phyloP scores from a whole-genome alignment of 1,140 invertebrate species.

The Heliconius hermathena region DNA sequence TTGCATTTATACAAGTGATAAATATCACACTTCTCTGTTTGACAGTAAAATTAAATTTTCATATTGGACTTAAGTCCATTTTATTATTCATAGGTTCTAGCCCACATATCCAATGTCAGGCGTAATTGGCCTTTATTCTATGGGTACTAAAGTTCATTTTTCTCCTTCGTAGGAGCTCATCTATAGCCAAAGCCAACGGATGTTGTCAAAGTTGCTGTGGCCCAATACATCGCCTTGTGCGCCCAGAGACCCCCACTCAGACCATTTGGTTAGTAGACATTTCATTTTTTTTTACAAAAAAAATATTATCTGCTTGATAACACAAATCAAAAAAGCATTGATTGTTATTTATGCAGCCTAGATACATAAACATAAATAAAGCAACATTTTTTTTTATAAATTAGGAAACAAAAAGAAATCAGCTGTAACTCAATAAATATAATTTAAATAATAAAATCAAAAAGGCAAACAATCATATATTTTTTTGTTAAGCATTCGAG shows the following conservation, averaged over 20 bases:
- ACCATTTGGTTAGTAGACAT: conserved; percentile 81
- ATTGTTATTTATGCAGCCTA: not conserved
- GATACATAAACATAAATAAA: not conserved
- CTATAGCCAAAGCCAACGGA: conserved; percentile 81
- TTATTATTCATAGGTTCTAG: conserved; percentile 11
- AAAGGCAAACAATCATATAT: conserved; percentile 1
- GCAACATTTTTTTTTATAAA: not conserved
- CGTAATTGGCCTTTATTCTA: conserved; percentile 61
- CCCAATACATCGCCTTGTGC: conserved; percentile 78
- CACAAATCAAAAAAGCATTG: conserved; percentile 2
- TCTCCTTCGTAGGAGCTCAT: conserved; percentile 81
- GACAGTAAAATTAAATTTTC: not conserved
- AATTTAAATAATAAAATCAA: not conserved
- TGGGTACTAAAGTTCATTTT: conserved; percentile 73
- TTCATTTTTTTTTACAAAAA: conserved; percentile 56
- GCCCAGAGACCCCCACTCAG: conserved; percentile 78
- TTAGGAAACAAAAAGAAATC: not conserved
- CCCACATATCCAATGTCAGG: conserved; percentile 42
- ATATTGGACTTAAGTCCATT: not conserved
- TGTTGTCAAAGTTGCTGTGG: conserved; percentile 81
- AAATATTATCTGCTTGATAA: not conserved
- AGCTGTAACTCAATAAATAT: not conserved
- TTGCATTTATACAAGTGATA: not conserved
- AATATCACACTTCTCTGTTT: not conserved
- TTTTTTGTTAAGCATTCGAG: conserved; percentile 43